Percentiles rank a stretch among this genome's conserved stretches.
These are phyloP conservation scores for Metallyticus violacea DNA, from an alignment of 2,888 invertebrate species.

Conservation along the genomic window DNA sequence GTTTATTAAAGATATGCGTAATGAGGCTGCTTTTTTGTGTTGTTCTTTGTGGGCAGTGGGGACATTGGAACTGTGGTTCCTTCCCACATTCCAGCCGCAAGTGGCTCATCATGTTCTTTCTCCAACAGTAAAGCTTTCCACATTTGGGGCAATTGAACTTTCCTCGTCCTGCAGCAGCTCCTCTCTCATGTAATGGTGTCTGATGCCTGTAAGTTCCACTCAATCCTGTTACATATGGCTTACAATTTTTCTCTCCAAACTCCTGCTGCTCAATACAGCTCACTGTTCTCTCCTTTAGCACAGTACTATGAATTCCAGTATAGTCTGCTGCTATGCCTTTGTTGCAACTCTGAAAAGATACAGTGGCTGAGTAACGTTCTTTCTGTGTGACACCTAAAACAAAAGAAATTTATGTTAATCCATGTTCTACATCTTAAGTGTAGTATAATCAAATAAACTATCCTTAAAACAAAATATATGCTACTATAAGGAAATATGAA, in stretches of 20 bases:
- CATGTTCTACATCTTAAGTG: background rate
- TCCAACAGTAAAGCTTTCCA: conserved; percentile 38
- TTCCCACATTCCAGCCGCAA: conserved; percentile 41
- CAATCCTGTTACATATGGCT: background rate
- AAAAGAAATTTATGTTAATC: background rate
- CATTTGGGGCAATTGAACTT: conserved; percentile 44
- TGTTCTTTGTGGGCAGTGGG: conserved; percentile 43
- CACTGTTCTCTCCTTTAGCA: background rate
- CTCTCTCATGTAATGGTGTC: background rate
- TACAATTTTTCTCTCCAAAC: background rate
- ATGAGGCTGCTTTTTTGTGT: conserved; percentile 38
- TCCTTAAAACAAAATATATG: no score
- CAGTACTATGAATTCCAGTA: background rate
- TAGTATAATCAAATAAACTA: background rate
- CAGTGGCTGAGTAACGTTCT: background rate
- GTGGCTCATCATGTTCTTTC: conserved; percentile 39
- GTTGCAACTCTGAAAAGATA: background rate
- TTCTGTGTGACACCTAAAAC: background rate
- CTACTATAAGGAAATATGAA: no score
- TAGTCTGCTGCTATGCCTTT: background rate
- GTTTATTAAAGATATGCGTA: conserved; percentile 18
- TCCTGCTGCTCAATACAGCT: background rate
- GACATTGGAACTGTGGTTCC: conserved; percentile 42
- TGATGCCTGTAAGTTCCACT: background rate
- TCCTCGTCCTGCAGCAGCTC: background rate